phyloP scores from a whole-genome alignment of 2,888 invertebrate genomes.

The Pemphredon lugubris region DNA sequence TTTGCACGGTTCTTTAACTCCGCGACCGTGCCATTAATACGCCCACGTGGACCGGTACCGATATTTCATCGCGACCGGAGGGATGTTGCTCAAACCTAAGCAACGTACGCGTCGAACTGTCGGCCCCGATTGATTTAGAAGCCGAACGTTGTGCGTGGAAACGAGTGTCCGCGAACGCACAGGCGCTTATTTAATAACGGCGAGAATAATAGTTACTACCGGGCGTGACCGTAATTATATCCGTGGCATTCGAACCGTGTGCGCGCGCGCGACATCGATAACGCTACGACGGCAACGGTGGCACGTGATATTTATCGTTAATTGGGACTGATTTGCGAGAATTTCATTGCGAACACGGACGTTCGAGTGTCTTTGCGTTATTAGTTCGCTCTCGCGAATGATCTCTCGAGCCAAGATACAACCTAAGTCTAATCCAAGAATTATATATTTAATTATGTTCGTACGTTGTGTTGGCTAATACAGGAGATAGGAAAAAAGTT shows the following conservation, averaged over 20 bases:
- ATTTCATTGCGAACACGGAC: too few species aligned
- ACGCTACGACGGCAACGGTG: background rate
- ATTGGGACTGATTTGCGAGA: too few species aligned
- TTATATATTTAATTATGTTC: too few species aligned
- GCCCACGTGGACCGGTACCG: conserved; percentile 29
- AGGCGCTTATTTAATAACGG: background rate
- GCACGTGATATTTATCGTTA: background rate
- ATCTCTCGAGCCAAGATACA: too few species aligned
- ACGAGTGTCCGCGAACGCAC: conserved; percentile 5
- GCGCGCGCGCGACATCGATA: conserved; percentile 12
- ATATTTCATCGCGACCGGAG: conserved; percentile 38
- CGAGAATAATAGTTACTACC: conserved; percentile 13
- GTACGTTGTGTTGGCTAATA: too few species aligned
- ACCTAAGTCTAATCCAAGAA: too few species aligned
- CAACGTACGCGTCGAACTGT: conserved; percentile 22
- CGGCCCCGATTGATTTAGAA: conserved; percentile 42
- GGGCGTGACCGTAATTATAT: conserved; percentile 22
- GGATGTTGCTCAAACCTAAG: conserved; percentile 40
- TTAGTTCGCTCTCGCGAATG: too few species aligned
- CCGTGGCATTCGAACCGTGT: conserved; percentile 10
- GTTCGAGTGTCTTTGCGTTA: too few species aligned
- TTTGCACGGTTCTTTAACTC: conserved; percentile 19
- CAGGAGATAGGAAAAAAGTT: too few species aligned
- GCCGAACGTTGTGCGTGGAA: conserved; percentile 21
- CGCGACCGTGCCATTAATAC: conserved; percentile 33